These are phyloP conservation scores for Drosophila equinoxialis DNA, from an alignment of 1,140 invertebrate species.

Conservation along the genomic window DNA sequence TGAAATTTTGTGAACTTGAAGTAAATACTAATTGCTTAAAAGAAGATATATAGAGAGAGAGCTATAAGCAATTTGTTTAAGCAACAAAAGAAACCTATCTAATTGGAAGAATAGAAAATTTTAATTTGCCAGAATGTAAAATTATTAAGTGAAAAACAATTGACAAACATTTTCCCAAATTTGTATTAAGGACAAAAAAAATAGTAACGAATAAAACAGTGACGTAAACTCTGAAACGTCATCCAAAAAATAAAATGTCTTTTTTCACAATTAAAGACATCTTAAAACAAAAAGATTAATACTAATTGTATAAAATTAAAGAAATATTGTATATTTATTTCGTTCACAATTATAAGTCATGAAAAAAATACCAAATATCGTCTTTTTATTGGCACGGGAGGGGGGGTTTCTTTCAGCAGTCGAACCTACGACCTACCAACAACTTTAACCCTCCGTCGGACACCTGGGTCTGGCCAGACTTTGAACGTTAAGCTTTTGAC, in stretches of 20 bases:
- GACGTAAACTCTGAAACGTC: background rate
- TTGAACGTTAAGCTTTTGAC: too few species aligned
- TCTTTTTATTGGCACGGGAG: background rate
- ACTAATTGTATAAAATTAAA: slow-evolving; percentile 12
- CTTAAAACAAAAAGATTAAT: slow-evolving; percentile 5
- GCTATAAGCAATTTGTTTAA: slow-evolving; percentile 41
- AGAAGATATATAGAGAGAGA: background rate
- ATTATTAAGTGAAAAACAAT: background rate
- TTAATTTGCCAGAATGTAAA: slow-evolving; percentile 21
- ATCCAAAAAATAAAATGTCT: background rate
- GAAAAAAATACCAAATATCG: background rate
- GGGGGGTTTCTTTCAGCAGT: too few species aligned
- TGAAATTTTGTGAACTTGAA: slow-evolving; percentile 1
- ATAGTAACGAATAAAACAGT: background rate
- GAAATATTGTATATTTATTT: slow-evolving; percentile 14
- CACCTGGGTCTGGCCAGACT: too few species aligned
- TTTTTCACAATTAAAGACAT: slow-evolving; percentile 11
- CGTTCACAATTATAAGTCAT: slow-evolving; percentile 7
- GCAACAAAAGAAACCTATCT: slow-evolving; percentile 26
- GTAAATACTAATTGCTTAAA: background rate
- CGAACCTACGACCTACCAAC: too few species aligned
- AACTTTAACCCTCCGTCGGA: too few species aligned
- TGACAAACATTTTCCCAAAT: background rate
- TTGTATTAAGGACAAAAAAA: background rate
- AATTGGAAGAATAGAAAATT: slow-evolving; percentile 25